Percentiles rank a stretch among this genome's conserved stretches.
Conservation (phyloP, 2,113 vertebrate genomes). For the Lepus americanus region DNA sequence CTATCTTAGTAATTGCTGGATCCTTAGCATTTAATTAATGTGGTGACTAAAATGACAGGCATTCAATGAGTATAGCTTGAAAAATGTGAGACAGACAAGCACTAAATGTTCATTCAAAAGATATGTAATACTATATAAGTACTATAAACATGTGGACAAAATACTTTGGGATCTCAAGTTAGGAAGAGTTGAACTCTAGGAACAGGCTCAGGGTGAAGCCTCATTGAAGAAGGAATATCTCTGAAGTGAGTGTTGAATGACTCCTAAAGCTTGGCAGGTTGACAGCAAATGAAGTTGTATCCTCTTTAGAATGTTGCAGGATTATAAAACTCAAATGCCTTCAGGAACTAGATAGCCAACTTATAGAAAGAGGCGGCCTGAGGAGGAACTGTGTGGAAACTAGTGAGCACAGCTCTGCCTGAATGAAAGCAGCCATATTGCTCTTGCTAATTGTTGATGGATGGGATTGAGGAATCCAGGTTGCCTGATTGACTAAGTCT, state of each 20-base stretch:
- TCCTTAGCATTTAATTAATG: background rate
- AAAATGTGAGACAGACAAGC: background rate
- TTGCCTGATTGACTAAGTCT: background rate
- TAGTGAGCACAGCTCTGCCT: fast-evolving
- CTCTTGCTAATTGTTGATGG: background rate
- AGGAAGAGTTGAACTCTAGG: background rate
- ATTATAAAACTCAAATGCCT: background rate
- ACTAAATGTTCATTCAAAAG: background rate
- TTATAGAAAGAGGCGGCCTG: background rate
- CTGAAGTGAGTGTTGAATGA: background rate
- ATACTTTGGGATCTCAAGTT: background rate
- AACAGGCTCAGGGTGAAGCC: background rate
- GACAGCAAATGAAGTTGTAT: background rate
- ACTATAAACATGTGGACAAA: background rate
- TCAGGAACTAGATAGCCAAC: background rate
- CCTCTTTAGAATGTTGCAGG: background rate
- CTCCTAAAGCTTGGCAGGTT: background rate
- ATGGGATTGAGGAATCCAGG: too few relatives aligned
- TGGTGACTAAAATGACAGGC: background rate
- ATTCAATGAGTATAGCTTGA: background rate
- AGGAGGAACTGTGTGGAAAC: background rate
- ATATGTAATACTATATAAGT: background rate
- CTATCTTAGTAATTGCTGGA: background rate
- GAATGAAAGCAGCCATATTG: background rate
- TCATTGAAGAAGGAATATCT: background rate